Evolutionary conservation across 2,113 vertebrate genomes (phyloP).

Genomic region (Malurus cyaneus): DNA sequence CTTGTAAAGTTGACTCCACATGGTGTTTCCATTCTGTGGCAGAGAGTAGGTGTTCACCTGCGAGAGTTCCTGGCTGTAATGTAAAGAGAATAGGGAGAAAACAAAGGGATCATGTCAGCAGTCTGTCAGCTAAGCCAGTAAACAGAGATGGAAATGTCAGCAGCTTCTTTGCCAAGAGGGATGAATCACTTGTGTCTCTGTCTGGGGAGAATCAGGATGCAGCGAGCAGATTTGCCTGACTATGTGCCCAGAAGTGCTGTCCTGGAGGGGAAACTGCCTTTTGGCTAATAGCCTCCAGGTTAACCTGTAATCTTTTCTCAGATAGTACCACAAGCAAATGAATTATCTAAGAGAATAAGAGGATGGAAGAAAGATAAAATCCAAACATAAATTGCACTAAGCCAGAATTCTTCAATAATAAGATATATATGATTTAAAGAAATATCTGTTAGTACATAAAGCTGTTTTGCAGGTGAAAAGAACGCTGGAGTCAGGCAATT

Average conservation of each 20-base stretch:
- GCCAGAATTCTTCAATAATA: neutral
- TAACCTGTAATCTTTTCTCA: neutral
- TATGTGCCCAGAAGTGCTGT: neutral
- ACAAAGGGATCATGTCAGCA: neutral
- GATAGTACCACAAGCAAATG: neutral
- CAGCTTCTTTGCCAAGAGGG: neutral
- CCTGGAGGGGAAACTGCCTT: neutral
- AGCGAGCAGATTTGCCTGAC: neutral
- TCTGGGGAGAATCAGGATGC: neutral
- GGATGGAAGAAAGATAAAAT: neutral
- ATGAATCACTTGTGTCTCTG: conserved; percentile 4
- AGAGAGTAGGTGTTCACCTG: neutral
- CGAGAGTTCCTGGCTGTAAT: neutral
- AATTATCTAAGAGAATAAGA: neutral
- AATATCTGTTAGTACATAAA: neutral
- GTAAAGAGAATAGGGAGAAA: neutral
- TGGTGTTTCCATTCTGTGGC: neutral
- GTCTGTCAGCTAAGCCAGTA: conserved; percentile 7
- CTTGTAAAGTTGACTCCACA: neutral
- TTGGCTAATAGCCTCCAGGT: neutral
- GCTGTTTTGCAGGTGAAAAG: neutral
- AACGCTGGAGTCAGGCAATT: neutral
- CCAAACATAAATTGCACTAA: neutral
- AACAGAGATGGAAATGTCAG: conserved; percentile 33
- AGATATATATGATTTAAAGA: neutral